phyloP scores from a whole-genome alignment of 1,140 invertebrate genomes.

The Copidosoma floridanum region DNA sequence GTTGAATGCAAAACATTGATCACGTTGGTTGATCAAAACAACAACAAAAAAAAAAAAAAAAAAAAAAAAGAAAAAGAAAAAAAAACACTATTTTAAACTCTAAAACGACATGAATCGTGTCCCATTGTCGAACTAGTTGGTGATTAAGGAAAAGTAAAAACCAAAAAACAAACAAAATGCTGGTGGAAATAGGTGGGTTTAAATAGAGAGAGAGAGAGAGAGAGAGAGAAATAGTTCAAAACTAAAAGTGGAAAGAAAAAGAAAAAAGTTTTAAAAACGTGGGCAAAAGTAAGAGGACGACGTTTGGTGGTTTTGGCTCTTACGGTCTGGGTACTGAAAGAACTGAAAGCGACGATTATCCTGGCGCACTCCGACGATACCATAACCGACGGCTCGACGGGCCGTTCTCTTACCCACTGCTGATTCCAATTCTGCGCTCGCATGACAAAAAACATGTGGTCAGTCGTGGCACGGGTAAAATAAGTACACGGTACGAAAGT shows the following conservation, averaged over 20 bases:
- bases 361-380: slow-evolving; percentile 55
- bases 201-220: no score
- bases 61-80: slow-evolving; percentile 15
- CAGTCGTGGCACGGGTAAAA: slow-evolving; percentile 20
- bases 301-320: no score
- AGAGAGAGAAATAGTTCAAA: background rate
- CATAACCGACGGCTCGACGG: slow-evolving; percentile 54
- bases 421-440: slow-evolving; percentile 44
- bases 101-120: no score
- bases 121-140: no score
- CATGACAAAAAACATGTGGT: slow-evolving; percentile 37
- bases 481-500: no score
- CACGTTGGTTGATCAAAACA: no score
- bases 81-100: slow-evolving; percentile 34
- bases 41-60: slow-evolving; percentile 25
- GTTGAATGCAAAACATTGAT: no score
- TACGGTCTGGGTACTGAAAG: slow-evolving; percentile 55
- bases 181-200: no score
- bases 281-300: background rate
- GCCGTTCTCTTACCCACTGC: slow-evolving; percentile 46
- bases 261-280: slow-evolving; percentile 13
- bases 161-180: slow-evolving; percentile 14
- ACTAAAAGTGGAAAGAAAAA: no score
- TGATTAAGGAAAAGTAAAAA: slow-evolving; percentile 22
- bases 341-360: slow-evolving; percentile 54